A percentile compares a stretch with the other conserved stretches of the same genome.
Evolutionary conservation across 2,113 vertebrate genomes (phyloP).

Genomic region (Phocoena phocoena): DNA sequence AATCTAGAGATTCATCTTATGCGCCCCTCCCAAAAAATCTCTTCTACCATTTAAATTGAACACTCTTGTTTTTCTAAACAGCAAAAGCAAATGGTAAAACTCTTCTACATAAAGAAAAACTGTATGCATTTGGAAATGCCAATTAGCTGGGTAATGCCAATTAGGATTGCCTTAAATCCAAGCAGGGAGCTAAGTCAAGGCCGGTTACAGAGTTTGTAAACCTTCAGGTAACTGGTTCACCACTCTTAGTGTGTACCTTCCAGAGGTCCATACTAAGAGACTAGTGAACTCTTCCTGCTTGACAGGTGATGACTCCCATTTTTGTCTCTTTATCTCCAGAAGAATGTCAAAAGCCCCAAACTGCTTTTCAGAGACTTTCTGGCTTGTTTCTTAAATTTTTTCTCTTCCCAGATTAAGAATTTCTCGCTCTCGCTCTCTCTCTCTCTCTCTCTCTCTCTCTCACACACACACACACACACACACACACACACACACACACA

Average conservation of each 20-base stretch:
- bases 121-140: neutral
- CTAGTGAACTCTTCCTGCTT: neutral
- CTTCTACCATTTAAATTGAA: neutral
- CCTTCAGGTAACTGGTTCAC: neutral
- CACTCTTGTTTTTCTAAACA: conserved; percentile 12
- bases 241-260: neutral
- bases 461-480: neutral
- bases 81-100: neutral
- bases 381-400: neutral
- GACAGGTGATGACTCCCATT: neutral
- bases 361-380: neutral
- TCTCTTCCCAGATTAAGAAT: neutral
- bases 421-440: too few species aligned
- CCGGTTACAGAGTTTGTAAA: neutral
- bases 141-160: neutral
- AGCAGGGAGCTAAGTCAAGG: neutral
- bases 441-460: neutral
- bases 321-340: neutral
- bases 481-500: neutral
- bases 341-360: neutral
- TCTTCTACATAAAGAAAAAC: neutral
- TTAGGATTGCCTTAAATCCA: neutral
- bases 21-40: neutral
- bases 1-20: neutral
- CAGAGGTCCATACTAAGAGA: neutral